Percentiles rank a stretch among this genome's conserved stretches.
Conservation (phyloP, 2,797 vertebrate genomes). For the Heterohyrax brucei region DNA sequence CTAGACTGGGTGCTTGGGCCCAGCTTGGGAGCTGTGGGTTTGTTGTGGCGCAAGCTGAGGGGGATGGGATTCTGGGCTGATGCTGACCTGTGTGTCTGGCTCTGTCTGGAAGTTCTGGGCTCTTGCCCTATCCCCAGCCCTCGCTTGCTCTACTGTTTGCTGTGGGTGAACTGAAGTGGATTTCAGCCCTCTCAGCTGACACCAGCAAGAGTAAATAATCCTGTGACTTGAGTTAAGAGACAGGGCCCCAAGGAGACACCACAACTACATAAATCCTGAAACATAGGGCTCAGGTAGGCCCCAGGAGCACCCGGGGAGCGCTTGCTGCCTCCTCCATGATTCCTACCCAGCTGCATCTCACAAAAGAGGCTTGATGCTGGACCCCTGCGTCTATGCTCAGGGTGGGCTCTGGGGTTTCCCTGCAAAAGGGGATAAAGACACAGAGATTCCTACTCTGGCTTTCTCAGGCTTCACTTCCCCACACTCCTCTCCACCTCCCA, state of each 20-base stretch:
- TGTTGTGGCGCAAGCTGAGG: not conserved
- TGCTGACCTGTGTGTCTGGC: not conserved
- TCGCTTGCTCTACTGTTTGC: not conserved
- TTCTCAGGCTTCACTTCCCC: not conserved
- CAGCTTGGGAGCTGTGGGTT: not conserved
- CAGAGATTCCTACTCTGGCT: not conserved
- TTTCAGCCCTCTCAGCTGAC: conserved; percentile 57
- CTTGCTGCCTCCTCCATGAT: not conserved
- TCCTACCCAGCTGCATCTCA: not conserved
- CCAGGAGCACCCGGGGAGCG: conserved; percentile 17
- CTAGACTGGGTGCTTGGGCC: not conserved
- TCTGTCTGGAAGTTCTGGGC: not conserved
- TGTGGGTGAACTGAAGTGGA: not conserved
- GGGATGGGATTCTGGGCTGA: not conserved
- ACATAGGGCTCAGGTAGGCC: conserved; percentile 50
- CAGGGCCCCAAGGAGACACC: conserved; percentile 24
- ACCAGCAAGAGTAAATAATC: conserved; percentile 74
- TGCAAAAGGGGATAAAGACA: not conserved
- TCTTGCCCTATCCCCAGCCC: not conserved
- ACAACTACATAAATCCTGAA: conserved; percentile 72
- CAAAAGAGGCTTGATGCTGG: not conserved
- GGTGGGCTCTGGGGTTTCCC: not conserved
- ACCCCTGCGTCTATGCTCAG: not conserved
- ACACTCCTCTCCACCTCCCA: not conserved
- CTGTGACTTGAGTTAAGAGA: conserved; percentile 68